Percentiles rank a stretch among this genome's conserved stretches.
Evolutionary conservation across 2,797 vertebrate species (phyloP).

Genomic region (Myotis planiceps): DNA sequence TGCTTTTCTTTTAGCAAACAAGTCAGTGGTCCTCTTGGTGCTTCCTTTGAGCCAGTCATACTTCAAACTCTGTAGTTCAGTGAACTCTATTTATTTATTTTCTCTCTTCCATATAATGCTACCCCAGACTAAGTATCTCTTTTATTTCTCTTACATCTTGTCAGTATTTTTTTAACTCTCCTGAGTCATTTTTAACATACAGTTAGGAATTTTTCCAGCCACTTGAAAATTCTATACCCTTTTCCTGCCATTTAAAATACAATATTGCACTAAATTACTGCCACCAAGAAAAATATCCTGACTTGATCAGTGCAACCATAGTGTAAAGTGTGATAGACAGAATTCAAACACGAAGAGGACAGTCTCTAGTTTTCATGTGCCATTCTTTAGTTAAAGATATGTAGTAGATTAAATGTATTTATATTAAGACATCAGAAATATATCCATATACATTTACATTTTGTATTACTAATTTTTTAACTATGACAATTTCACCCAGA

Average conservation of each 20-base stretch:
- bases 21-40: not conserved
- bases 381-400: constrained; percentile 54
- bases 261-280: constrained; percentile 49
- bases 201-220: constrained; percentile 81
- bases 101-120: constrained; percentile 56
- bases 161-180: constrained; percentile 74
- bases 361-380: constrained; percentile 65
- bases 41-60: not conserved
- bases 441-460: constrained; percentile 85
- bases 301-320: constrained; percentile 75
- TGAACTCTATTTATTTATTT: constrained; percentile 68
- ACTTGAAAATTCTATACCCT: constrained; percentile 75
- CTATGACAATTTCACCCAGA: constrained; percentile 92
- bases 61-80: not conserved
- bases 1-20: constrained; percentile 1
- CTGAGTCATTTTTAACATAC: constrained; percentile 83
- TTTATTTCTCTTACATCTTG: constrained; percentile 55
- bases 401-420: constrained; percentile 82
- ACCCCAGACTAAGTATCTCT: constrained; percentile 52
- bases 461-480: constrained; percentile 93
- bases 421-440: constrained; percentile 85
- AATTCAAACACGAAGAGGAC: constrained; percentile 77
- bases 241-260: constrained; percentile 77
- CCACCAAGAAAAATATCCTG: constrained; percentile 72
- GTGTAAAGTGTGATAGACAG: constrained; percentile 80